A percentile compares a stretch with the other conserved stretches of the same genome.
These are phyloP conservation scores for Odocoileus hemionus DNA, from an alignment of 2,113 vertebrate genomes.

Conservation along the genomic window DNA sequence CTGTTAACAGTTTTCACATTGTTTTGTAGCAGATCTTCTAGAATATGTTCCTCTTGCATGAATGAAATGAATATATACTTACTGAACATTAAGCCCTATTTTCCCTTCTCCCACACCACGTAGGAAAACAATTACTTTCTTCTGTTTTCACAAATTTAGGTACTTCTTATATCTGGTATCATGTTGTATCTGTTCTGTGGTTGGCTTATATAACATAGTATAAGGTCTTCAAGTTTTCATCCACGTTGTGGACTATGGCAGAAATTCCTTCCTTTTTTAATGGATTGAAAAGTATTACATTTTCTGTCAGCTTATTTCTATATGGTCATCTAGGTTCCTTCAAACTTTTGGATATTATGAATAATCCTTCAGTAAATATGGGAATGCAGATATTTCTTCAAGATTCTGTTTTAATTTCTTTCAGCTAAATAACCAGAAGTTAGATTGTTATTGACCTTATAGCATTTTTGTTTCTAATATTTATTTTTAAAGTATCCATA, in stretches of 20 bases:
- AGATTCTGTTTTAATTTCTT: neutral
- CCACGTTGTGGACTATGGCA: neutral
- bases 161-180: neutral
- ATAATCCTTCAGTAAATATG: too few species aligned
- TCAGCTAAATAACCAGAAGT: neutral
- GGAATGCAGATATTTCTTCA: neutral
- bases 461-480: neutral
- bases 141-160: neutral
- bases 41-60: neutral
- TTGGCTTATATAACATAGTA: neutral
- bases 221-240: neutral
- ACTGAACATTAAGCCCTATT: neutral
- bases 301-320: neutral
- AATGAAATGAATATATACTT: neutral
- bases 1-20: neutral
- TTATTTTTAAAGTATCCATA: neutral
- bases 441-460: neutral
- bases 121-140: neutral
- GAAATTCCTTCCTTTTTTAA: neutral
- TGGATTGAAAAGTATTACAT: neutral
- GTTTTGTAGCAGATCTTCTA: neutral
- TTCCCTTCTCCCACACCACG: rapidly evolving
- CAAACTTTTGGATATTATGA: neutral
- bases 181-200: neutral
- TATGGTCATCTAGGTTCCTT: neutral